A percentile compares a stretch with the other conserved stretches of the same genome.
These are phyloP conservation scores for Drosophila lutescens DNA, from an alignment of 2,888 invertebrate species.

Conservation along the genomic window DNA sequence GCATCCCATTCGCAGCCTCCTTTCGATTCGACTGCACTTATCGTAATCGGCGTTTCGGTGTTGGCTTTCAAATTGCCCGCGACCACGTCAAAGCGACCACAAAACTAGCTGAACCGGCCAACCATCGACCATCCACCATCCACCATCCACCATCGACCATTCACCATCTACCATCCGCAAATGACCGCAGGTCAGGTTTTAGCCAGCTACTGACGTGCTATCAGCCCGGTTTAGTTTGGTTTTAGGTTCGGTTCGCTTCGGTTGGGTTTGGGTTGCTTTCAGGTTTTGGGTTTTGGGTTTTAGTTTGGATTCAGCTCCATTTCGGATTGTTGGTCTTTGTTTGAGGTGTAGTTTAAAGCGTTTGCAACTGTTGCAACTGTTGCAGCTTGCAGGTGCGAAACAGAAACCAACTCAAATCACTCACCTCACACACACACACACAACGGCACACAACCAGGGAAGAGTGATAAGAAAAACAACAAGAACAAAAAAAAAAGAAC, in stretches of 20 bases:
- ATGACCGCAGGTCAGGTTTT: conserved; percentile 22
- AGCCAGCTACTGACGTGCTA: not conserved
- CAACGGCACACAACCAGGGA: conserved; percentile 20
- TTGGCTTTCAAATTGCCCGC: conserved; percentile 60
- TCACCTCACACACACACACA: conserved; percentile 33
- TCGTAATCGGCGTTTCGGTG: conserved; percentile 53
- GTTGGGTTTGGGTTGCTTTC: not conserved
- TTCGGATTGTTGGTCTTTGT: not conserved
- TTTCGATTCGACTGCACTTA: conserved; percentile 37
- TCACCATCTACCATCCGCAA: conserved; percentile 8
- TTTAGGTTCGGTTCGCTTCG: not conserved
- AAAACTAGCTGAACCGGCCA: conserved; percentile 64
- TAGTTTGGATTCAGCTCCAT: not conserved
- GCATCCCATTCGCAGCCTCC: not conserved
- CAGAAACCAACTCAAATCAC: conserved; percentile 44
- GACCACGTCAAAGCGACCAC: conserved; percentile 68
- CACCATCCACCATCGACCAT: not conserved
- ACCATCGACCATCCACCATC: conserved; percentile 20
- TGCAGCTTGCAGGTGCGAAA: conserved; percentile 26
- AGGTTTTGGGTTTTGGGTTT: not conserved
- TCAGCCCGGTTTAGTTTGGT: conserved; percentile 3
- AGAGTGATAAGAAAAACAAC: not conserved
- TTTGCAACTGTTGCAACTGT: conserved; percentile 26
- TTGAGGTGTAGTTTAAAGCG: not conserved
- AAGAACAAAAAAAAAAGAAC: conserved; percentile 16